Evolutionary conservation across 2,797 vertebrate species (phyloP).

Genomic region (Sebastiscus tertius): DNA sequence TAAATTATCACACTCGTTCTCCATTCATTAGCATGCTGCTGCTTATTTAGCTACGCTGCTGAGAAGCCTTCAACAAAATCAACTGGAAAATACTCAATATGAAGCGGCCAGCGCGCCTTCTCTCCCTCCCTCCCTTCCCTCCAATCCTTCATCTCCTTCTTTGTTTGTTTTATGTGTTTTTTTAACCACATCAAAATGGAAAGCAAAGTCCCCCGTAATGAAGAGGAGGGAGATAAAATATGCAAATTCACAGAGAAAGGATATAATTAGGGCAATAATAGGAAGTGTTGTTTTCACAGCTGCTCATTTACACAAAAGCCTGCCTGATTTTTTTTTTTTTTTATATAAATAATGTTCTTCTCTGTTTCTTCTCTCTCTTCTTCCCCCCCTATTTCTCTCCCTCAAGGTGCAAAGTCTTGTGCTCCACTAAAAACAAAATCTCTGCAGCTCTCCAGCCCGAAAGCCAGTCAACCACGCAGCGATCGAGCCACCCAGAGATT

Average conservation of each 20-base stretch:
- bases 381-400: not conserved
- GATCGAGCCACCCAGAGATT: constrained; percentile 37
- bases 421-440: constrained; percentile 52
- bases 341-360: constrained; percentile 58
- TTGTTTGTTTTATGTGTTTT: constrained; percentile 55
- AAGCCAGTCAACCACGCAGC: constrained; percentile 42
- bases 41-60: constrained; percentile 80
- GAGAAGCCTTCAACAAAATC: constrained; percentile 81
- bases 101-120: constrained; percentile 46
- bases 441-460: constrained; percentile 27
- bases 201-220: constrained; percentile 74
- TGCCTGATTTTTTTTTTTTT: constrained; percentile 56
- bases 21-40: constrained; percentile 82
- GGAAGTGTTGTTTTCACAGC: constrained; percentile 85
- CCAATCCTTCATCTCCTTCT: constrained; percentile 50
- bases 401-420: constrained; percentile 41
- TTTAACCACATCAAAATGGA: constrained; percentile 73
- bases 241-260: constrained; percentile 82
- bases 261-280: constrained; percentile 84
- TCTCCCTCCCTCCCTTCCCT: constrained; percentile 20
- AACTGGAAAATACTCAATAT: constrained; percentile 83
- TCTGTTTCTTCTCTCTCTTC: not conserved
- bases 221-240: constrained; percentile 80
- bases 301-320: constrained; percentile 79
- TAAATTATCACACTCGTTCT: constrained; percentile 78